Conservation (phyloP, 1,140 invertebrate species). For the Drosophila nannoptera region DNA sequence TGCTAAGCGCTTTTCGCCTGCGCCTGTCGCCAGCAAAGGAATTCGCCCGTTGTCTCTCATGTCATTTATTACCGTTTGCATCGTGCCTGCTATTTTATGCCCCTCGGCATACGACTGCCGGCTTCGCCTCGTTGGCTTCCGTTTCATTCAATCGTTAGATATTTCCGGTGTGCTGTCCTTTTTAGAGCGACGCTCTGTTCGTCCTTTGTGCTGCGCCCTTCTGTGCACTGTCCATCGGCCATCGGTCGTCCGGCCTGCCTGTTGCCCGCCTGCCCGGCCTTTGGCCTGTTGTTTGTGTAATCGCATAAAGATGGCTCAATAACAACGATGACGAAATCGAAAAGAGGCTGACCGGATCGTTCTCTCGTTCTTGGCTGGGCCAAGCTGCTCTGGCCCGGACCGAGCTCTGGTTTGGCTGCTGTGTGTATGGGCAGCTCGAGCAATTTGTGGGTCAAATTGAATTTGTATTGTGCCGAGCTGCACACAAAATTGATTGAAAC, state of each 20-base stretch:
- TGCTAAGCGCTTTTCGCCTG: conserved; percentile 58
- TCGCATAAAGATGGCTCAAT: conserved; percentile 75
- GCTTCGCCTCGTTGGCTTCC: conserved; percentile 26
- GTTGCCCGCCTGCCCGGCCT: conserved; percentile 13
- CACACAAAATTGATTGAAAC: conserved; percentile 75
- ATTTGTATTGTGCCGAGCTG: conserved; percentile 71
- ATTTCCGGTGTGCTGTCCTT: conserved; percentile 73
- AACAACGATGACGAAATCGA: conserved; percentile 54
- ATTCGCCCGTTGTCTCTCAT: conserved; percentile 68
- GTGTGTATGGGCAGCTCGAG: conserved; percentile 45
- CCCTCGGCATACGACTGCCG: conserved; percentile 2
- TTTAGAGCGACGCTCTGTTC: conserved; percentile 59
- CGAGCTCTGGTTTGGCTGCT: conserved; percentile 7
- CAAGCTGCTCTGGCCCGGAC: no score
- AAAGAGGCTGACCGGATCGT: conserved; percentile 24
- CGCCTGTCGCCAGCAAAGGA: conserved; percentile 55
- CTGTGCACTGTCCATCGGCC: conserved; percentile 41
- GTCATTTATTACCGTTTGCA: conserved; percentile 69
- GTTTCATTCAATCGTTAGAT: conserved; percentile 73
- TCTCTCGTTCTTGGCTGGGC: conserved; percentile 38
- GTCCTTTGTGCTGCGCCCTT: conserved; percentile 50
- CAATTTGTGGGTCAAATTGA: conserved; percentile 77
- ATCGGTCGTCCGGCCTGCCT: conserved; percentile 17
- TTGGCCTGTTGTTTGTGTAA: conserved; percentile 64
- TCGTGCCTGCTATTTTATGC: conserved; percentile 13